Base-by-base conservation (phyloP, 2,113 vertebrate genomes). In the Chaenocephalus aceratus region DNA sequence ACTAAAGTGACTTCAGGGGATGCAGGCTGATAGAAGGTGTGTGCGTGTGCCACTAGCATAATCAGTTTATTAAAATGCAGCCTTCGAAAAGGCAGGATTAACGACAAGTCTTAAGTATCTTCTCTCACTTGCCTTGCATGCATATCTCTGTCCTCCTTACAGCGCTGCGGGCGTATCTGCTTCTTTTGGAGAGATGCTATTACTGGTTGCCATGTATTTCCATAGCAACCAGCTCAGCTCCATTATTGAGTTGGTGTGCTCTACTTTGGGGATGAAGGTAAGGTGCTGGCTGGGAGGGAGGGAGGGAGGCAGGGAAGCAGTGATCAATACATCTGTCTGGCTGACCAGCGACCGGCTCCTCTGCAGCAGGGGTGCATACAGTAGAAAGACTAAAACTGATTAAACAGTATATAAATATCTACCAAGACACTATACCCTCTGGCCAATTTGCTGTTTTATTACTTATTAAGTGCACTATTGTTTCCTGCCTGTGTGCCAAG, bases 201-300 rank as follows among this genome's bases (percentile, higher is more conserved):
- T 99, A 83, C 86, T 99, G 94, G 98, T 99, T 77, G 98, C 98
- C 83, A 99, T 99, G 98, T 99, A 99, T 89, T 99, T 99, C 94
- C 98, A 99, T 87, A 99, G 98, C 91, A 98, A 97, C 88, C 97
- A 98, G 85, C 97, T 98, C 75, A 97, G 95, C 79, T 96, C 97
- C 83, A 98, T 98, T 93, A 98, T 98, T 85, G 97, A 98, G 80
- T 91, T 98, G 94, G 97, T 97, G 89, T 98, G 97, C 80, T 98
- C 97, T 69, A 98, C 92, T 89, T 93, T 94, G 91, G 98, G 98
- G 81, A 99, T 99, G 98, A 99, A 99, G 97, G 98, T 99, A 94
- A 96, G 87, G 84, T 79, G 73, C 64, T 0, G 57, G 77, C 86
- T 80, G 78, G 80, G 76, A 74, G 0, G 73, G 72, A 79, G 73